Percentiles rank a stretch among this genome's conserved stretches.
Evolutionary conservation across 2,797 vertebrate species (phyloP).

Genomic region (Poeciliopsis infans): DNA sequence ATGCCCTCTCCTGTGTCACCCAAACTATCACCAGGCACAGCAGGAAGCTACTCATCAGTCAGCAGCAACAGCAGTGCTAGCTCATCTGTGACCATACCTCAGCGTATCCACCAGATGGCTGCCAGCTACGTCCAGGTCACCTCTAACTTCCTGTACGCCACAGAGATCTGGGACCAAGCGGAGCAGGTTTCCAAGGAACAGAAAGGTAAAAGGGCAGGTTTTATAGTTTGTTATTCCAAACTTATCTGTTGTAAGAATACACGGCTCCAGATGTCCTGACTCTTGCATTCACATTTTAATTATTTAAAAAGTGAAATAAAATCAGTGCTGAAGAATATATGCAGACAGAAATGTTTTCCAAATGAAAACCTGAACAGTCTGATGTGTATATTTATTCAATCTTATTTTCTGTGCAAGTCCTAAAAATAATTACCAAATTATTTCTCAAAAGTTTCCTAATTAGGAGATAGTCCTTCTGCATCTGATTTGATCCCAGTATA

Average conservation of each 20-base stretch:
- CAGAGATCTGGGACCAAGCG: slow-evolving; percentile 99
- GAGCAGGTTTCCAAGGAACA: slow-evolving; percentile 96
- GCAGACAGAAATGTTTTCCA: background rate
- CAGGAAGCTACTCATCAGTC: slow-evolving; percentile 89
- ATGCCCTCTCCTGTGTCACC: slow-evolving; percentile 99
- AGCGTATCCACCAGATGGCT: slow-evolving; percentile 99
- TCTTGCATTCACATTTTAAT: background rate
- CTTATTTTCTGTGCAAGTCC: background rate
- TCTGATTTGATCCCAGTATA: background rate
- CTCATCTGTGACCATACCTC: slow-evolving; percentile 97
- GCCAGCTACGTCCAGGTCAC: slow-evolving; percentile 99
- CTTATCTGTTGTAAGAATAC: background rate
- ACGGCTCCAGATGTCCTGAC: background rate
- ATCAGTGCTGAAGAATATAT: background rate
- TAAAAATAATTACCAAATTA: background rate
- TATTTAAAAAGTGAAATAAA: background rate
- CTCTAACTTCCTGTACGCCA: slow-evolving; percentile 97
- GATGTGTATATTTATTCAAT: background rate
- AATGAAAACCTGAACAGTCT: background rate
- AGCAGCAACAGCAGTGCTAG: slow-evolving; percentile 89
- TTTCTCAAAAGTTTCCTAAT: background rate
- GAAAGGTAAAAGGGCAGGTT: slow-evolving; percentile 83
- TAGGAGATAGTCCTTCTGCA: background rate
- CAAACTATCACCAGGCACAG: slow-evolving; percentile 95
- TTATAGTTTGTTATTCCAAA: background rate